Conservation (phyloP, 1,140 invertebrate species). For the Argopecten irradians region DNA sequence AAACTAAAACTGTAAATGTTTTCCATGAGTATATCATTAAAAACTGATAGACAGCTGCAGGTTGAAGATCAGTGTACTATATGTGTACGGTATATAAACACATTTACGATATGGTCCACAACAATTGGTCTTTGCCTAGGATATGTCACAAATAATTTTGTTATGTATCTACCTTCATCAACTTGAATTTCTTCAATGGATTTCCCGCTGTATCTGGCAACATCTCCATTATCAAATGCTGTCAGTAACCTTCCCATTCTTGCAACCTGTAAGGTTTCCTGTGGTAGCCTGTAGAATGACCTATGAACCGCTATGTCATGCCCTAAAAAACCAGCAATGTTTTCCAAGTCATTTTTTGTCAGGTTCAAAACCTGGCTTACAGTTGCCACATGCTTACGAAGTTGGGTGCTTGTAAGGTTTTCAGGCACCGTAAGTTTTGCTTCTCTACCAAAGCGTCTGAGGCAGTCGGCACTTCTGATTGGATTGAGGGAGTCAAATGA, state of each 20-base stretch:
- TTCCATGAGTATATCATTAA: too few species aligned
- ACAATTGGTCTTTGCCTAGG: too few species aligned
- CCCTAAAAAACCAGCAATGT: conserved; percentile 47
- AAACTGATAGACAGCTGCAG: too few species aligned
- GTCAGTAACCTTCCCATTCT: conserved; percentile 40
- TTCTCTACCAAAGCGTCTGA: conserved; percentile 40
- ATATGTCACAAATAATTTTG: too few species aligned
- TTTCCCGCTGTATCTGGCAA: conserved; percentile 46
- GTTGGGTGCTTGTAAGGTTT: conserved; percentile 46
- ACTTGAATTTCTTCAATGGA: conserved; percentile 45
- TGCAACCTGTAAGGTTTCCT: conserved; percentile 43
- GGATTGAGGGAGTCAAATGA: conserved; percentile 36
- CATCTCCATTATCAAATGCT: conserved; percentile 46
- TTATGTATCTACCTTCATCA: too few species aligned
- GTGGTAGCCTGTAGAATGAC: conserved; percentile 47
- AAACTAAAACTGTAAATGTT: too few species aligned
- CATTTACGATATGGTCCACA: too few species aligned
- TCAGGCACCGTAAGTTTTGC: conserved; percentile 26
- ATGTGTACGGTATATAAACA: too few species aligned
- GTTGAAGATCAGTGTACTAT: too few species aligned
- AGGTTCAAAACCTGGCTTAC: conserved; percentile 51
- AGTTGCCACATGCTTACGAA: conserved; percentile 52
- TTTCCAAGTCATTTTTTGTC: conserved; percentile 42
- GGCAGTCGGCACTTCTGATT: conserved; percentile 45
- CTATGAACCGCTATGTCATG: conserved; percentile 51